Evolutionary conservation across 2,888 invertebrate genomes (phyloP).

Genomic region (Orthosia gothica): DNA sequence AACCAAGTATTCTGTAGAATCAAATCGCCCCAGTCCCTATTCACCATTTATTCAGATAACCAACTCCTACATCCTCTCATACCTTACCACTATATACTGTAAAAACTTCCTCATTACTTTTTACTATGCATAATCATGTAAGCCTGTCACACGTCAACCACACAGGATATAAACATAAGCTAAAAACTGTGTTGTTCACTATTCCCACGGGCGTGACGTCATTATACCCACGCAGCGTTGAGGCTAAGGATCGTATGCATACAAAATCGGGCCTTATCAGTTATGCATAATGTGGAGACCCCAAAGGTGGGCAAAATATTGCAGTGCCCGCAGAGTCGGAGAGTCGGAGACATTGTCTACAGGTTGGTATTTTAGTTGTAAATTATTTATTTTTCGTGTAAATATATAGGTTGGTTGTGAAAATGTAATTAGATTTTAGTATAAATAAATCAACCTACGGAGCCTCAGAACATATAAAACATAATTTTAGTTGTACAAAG

Average conservation of each 20-base stretch:
- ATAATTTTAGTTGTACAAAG: too few relatives aligned
- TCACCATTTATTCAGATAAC: background rate
- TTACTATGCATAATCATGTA: background rate
- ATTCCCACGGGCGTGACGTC: slow-evolving; percentile 84
- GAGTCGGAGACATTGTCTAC: slow-evolving; percentile 69
- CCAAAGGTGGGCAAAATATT: slow-evolving; percentile 91
- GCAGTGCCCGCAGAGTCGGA: slow-evolving; percentile 79
- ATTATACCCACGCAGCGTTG: slow-evolving; percentile 80
- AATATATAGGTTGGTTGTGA: background rate
- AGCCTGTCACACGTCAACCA: slow-evolving; percentile 7
- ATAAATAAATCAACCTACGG: background rate
- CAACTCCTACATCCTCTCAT: background rate
- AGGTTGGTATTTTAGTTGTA: slow-evolving; percentile 55
- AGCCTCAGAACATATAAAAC: too few relatives aligned
- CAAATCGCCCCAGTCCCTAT: background rate
- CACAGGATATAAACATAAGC: slow-evolving; percentile 62
- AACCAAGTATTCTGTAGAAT: too few relatives aligned
- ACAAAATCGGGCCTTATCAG: slow-evolving; percentile 91
- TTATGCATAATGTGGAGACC: slow-evolving; percentile 91
- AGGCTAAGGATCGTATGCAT: slow-evolving; percentile 91
- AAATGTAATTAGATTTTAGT: background rate
- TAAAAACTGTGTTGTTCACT: slow-evolving; percentile 76
- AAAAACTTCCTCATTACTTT: background rate
- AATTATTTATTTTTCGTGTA: slow-evolving; percentile 25
- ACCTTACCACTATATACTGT: background rate